These are phyloP conservation scores for Otolemur crassicaudatus DNA, from an alignment of 2,797 vertebrate species.

Conservation along the genomic window DNA sequence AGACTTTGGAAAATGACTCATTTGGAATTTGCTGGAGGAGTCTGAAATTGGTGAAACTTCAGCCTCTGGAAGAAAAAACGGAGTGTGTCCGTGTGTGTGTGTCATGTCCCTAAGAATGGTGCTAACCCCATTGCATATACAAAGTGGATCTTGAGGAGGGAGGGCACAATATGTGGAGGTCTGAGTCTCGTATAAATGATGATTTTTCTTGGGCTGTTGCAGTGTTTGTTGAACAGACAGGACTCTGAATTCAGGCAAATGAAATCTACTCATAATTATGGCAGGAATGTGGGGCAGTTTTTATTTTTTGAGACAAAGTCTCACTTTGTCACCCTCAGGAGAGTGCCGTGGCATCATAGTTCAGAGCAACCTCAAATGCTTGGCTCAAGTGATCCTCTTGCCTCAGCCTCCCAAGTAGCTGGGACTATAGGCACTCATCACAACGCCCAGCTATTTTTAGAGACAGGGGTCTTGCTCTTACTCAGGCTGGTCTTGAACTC, in stretches of 20 bases:
- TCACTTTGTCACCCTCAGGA: too few relatives aligned
- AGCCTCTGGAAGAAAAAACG: slow-evolving; percentile 33
- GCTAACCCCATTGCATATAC: background rate
- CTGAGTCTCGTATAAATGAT: background rate
- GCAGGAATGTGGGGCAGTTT: background rate
- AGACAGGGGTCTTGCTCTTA: too few relatives aligned
- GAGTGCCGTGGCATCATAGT: too few relatives aligned
- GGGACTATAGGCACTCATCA: too few relatives aligned
- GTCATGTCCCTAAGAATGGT: background rate
- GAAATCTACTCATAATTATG: slow-evolving; percentile 1
- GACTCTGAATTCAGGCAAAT: background rate
- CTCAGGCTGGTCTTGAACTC: too few relatives aligned
- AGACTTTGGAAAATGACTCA: slow-evolving; percentile 70
- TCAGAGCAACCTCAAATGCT: too few relatives aligned
- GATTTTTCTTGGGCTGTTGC: background rate
- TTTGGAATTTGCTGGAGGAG: slow-evolving; percentile 40
- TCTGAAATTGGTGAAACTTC: slow-evolving; percentile 55
- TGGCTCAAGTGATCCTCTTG: too few relatives aligned
- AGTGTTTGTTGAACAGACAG: slow-evolving; percentile 39
- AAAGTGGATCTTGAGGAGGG: background rate
- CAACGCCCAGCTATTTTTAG: too few relatives aligned
- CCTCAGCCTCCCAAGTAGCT: too few relatives aligned
- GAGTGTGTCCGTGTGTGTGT: background rate
- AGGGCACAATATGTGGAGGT: background rate
- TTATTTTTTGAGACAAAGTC: background rate